phyloP scores from a whole-genome alignment of 1,140 invertebrate species.

The Aphelenchoides avenae region DNA sequence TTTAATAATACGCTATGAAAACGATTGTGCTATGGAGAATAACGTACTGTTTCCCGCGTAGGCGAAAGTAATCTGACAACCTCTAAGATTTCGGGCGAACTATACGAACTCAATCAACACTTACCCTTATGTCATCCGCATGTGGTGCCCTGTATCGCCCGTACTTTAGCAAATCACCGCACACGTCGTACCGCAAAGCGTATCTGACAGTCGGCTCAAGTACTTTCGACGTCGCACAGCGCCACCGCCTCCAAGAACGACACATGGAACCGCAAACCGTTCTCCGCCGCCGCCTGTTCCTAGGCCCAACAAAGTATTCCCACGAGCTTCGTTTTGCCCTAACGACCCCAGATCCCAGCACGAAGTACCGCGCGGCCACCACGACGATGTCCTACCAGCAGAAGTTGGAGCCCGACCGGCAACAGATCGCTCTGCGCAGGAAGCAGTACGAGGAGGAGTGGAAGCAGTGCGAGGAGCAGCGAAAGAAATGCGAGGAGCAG shows the following conservation, averaged over 20 bases:
- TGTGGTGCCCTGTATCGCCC: too few species aligned
- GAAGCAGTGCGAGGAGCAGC: too few species aligned
- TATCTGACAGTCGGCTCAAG: slow-evolving; percentile 3
- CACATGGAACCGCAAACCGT: not conserved
- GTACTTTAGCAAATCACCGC: too few species aligned
- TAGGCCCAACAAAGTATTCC: not conserved
- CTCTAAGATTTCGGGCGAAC: too few species aligned
- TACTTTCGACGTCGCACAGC: not conserved
- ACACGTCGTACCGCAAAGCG: too few species aligned
- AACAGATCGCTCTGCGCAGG: not conserved
- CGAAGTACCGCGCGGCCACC: not conserved
- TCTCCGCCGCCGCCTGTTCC: not conserved
- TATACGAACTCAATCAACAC: too few species aligned
- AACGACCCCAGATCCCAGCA: not conserved
- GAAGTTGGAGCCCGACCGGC: not conserved
- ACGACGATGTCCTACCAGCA: not conserved
- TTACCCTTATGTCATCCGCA: too few species aligned
- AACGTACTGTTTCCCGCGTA: too few species aligned
- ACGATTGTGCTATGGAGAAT: too few species aligned
- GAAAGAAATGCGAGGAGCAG: too few species aligned
- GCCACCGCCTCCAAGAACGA: not conserved
- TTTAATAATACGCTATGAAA: too few species aligned
- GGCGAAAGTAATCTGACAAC: too few species aligned
- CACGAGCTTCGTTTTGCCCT: not conserved
- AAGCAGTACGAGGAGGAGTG: not conserved